Evolutionary conservation across 1,140 invertebrate species (phyloP), one percentile per base, ranked within the genome.

Genomic region (Zophobas morio): DNA sequence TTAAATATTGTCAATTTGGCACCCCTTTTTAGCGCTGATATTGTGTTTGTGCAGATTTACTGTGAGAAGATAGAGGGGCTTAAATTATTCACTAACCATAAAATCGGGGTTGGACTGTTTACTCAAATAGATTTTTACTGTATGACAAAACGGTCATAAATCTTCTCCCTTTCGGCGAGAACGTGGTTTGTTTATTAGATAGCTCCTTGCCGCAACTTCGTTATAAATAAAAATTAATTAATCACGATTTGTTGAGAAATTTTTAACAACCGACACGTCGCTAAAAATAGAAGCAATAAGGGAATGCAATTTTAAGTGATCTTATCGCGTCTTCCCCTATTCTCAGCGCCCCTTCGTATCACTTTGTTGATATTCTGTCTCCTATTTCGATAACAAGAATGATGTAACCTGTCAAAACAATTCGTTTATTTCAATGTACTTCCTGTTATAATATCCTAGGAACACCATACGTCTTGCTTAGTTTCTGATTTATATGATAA

Each of bases 321-420:
- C 60, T 66, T 66, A 66, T 66, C 60, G 40, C 33, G n/a, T 33
- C 60, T 8, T 66, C 60, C 60, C 54, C 54, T 35, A 57, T 57
- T 57, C 54, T 57, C 20, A 35, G 34, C 54, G 54, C 54, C 54
- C 60, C 60, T 66, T 51, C 49, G n/a, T 51, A 39, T 66, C 39
- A 33, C 20, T 36, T n/a, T 66, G 60, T 66, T 66, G 60, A 66
- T 66, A 66, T 66, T 66, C 60, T 32, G 60, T 42, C 37, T 66
- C 60, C 37, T 66, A 46, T 66, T 66, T 66, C 60, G 60, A 66
- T 66, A 66, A 66, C 60, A 66, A 66, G 39, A 66, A 66, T 66
- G 60, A 66, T 66, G 60, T 66, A 66, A 66, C 60, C 60, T 66
- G 60, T 66, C 60, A 66, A 66, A 66, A 66, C 60, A 66, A 66